Conservation (phyloP, 2,888 invertebrate genomes). For the Patella ulyssiponensis region DNA sequence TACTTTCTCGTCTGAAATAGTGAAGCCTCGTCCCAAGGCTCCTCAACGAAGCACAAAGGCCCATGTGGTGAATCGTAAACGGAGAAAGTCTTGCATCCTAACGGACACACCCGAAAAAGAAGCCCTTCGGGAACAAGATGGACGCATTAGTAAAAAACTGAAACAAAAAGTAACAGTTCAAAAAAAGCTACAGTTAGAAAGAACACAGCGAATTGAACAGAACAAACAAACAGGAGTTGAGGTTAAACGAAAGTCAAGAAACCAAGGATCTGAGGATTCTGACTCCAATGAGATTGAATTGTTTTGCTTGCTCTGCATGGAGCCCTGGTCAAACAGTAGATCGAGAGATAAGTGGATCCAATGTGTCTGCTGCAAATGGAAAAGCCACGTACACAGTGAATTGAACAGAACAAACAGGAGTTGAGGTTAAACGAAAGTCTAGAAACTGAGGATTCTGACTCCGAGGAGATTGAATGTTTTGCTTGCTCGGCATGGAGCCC, state of each 20-base stretch:
- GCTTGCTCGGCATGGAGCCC: constrained; percentile 21
- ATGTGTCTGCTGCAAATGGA: too few species aligned
- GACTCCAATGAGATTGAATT: constrained; percentile 16
- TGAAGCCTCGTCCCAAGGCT: constrained; percentile 29
- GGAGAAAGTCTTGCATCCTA: constrained; percentile 29
- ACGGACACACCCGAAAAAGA: constrained; percentile 33
- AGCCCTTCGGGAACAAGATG: constrained; percentile 25
- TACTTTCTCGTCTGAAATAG: constrained; percentile 21
- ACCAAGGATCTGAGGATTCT: constrained; percentile 14
- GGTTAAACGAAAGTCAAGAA: neutral
- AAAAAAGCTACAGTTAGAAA: too few species aligned
- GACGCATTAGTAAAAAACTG: neutral
- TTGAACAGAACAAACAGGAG: too few species aligned
- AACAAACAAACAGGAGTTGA: too few species aligned
- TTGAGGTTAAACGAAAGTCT: neutral
- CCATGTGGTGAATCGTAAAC: constrained; percentile 17
- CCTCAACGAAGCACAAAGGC: constrained; percentile 18
- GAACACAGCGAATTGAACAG: too few species aligned
- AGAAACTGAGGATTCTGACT: constrained; percentile 17
- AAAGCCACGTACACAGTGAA: too few species aligned
- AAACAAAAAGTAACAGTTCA: neutral
- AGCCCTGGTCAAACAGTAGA: constrained; percentile 22
- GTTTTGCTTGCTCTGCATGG: constrained; percentile 20
- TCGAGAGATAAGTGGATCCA: constrained; percentile 23
- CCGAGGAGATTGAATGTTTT: constrained; percentile 12